Evolutionary conservation across 2,113 vertebrate genomes (phyloP).

Genomic region (Pyxicephalus adspersus): DNA sequence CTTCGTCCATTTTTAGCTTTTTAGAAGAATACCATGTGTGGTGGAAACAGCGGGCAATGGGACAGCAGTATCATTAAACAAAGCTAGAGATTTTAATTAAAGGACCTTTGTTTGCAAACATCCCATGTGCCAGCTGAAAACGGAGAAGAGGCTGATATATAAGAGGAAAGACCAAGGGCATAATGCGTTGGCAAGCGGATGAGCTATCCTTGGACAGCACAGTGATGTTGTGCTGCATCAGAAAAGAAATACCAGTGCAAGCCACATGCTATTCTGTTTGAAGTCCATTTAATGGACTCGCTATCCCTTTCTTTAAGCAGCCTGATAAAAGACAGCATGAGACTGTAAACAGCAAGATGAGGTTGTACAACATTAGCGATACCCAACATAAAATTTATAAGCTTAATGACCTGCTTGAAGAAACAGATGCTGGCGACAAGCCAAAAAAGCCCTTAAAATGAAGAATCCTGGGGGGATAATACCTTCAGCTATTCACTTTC

Average conservation of each 20-base stretch:
- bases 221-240: neutral
- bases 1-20: neutral
- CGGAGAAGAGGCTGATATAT: constrained; percentile 18
- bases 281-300: constrained; percentile 35
- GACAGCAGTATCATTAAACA: constrained; percentile 38
- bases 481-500: constrained; percentile 47
- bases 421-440: constrained; percentile 14
- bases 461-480: constrained; percentile 48
- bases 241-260: neutral
- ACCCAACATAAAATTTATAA: constrained; percentile 47
- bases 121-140: constrained; percentile 43
- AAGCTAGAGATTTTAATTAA: constrained; percentile 44
- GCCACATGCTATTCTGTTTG: constrained; percentile 19
- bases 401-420: constrained; percentile 49
- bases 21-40: constrained; percentile 22
- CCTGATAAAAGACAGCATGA: constrained; percentile 52
- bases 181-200: constrained; percentile 22
- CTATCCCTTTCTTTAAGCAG: constrained; percentile 37
- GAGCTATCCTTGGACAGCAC: constrained; percentile 35
- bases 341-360: constrained; percentile 40
- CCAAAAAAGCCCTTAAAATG: constrained; percentile 46
- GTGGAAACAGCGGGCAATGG: constrained; percentile 10
- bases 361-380: constrained; percentile 40
- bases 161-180: constrained; percentile 17
- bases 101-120: constrained; percentile 46